Conservation (phyloP, 2,797 vertebrate genomes). For the Carapus acus region DNA sequence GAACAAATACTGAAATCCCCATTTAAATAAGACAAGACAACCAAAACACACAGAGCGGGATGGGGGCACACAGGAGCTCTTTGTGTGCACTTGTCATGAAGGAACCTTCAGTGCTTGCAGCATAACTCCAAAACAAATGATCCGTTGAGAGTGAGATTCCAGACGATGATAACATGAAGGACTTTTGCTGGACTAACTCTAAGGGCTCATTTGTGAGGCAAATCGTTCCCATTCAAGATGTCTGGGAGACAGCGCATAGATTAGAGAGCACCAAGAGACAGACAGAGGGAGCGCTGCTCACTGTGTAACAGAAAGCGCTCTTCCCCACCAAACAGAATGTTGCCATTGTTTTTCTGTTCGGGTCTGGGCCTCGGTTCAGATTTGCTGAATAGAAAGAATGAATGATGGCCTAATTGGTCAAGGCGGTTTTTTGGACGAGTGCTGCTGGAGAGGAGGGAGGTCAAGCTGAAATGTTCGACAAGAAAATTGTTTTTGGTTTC, state of each 20-base stretch:
- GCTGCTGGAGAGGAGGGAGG: constrained; percentile 14
- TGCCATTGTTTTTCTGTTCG: constrained; percentile 50
- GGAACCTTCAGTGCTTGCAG: constrained; percentile 58
- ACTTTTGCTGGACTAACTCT: constrained; percentile 57
- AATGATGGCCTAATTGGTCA: constrained; percentile 47
- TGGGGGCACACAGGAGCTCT: constrained; percentile 48
- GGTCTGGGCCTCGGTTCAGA: constrained; percentile 39
- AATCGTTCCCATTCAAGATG: constrained; percentile 65
- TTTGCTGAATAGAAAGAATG: constrained; percentile 42
- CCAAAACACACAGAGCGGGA: constrained; percentile 37
- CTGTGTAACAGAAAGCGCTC: constrained; percentile 52
- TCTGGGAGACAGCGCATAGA: constrained; percentile 47
- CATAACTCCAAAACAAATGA: constrained; percentile 66
- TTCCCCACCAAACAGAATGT: constrained; percentile 45
- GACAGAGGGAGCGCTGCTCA: constrained; percentile 20
- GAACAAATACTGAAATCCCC: constrained; percentile 15
- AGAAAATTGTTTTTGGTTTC: constrained; percentile 25
- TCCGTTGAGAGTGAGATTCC: constrained; percentile 63
- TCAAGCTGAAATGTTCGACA: constrained; percentile 32
- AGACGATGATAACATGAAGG: constrained; percentile 56
- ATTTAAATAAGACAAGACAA: constrained; percentile 39
- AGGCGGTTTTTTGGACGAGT: constrained; percentile 18
- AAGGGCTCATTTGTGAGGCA: constrained; percentile 63
- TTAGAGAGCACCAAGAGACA: constrained; percentile 41
- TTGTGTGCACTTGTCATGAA: constrained; percentile 56